These are phyloP conservation scores for Antheraea mylitta DNA, from an alignment of 1,140 invertebrate genomes.

Conservation along the genomic window DNA sequence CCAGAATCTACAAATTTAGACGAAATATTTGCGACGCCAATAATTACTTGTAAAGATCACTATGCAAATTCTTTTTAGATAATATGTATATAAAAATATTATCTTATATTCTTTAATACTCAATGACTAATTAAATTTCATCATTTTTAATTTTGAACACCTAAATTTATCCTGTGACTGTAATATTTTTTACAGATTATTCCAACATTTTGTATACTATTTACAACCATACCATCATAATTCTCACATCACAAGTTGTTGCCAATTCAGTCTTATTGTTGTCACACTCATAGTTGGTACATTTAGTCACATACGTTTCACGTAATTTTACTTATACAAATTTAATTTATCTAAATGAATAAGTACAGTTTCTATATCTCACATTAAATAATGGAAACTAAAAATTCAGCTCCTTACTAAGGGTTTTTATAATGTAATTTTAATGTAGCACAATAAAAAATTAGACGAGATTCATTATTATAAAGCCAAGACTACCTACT, in stretches of 20 bases:
- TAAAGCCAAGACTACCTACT: neutral
- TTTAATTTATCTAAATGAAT: constrained; percentile 3
- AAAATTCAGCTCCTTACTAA: neutral
- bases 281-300: neutral
- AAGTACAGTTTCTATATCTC: neutral
- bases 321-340: neutral
- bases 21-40: neutral
- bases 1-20: neutral
- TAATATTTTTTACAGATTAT: constrained; percentile 6
- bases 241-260: constrained; percentile 67
- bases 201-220: constrained; percentile 15
- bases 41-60: constrained; percentile 18
- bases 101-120: constrained; percentile 47
- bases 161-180: constrained; percentile 11
- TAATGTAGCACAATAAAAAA: neutral
- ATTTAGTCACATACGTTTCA: neutral
- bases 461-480: neutral
- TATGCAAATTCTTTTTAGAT: constrained; percentile 53
- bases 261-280: constrained; percentile 67
- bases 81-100: constrained; percentile 76
- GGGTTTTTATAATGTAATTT: neutral
- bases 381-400: neutral
- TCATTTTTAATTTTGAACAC: constrained; percentile 53
- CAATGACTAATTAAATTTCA: constrained; percentile 21
- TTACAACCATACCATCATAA: constrained; percentile 52